A percentile compares a stretch with the other conserved stretches of the same genome.
phyloP scores from a whole-genome alignment of 2,888 invertebrate species.

The Dynastes tityus region DNA sequence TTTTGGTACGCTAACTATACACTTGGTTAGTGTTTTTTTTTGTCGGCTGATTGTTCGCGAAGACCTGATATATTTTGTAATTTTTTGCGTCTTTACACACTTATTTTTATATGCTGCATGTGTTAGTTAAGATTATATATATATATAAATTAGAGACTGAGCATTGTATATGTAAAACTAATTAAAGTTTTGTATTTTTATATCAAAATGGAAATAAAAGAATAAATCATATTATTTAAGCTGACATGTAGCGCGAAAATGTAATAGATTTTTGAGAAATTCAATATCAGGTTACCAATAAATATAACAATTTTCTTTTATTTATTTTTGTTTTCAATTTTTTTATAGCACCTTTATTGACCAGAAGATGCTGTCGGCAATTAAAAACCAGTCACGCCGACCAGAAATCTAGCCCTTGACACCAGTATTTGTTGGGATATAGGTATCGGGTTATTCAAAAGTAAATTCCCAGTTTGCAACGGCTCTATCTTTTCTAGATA shows the following conservation, averaged over 20 bases:
- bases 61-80: constrained; percentile 13
- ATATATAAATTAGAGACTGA: constrained; percentile 34
- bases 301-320: background rate
- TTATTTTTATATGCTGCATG: constrained; percentile 4
- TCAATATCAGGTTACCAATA: constrained; percentile 22
- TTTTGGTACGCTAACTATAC: background rate
- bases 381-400: no score
- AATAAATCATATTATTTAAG: background rate
- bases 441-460: no score
- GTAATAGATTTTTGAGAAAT: constrained; percentile 20
- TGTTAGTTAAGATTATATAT: constrained; percentile 29
- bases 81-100: background rate
- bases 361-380: no score
- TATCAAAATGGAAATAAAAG: constrained; percentile 19
- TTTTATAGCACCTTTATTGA: no score
- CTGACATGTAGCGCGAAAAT: background rate
- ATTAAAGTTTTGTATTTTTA: constrained; percentile 49
- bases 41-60: background rate
- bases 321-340: no score
- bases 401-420: no score
- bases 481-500: no score
- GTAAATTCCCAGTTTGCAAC: no score
- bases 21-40: background rate
- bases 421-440: no score
- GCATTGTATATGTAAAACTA: constrained; percentile 32